A percentile compares a stretch with the other conserved stretches of the same genome.
Conservation (phyloP, 2,888 invertebrate genomes). For the Drosophila ustulata region DNA sequence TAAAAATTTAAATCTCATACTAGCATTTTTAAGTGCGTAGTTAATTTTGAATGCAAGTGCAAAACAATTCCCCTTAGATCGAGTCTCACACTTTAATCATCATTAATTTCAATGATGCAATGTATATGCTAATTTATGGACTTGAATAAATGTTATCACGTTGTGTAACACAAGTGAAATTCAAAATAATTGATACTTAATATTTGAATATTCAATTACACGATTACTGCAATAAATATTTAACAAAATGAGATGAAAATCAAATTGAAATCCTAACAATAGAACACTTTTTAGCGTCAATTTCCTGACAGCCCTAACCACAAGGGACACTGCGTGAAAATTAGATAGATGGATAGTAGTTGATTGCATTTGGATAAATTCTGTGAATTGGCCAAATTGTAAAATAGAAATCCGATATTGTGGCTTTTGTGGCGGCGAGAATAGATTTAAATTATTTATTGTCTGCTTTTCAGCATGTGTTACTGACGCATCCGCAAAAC, state of each 20-base stretch:
- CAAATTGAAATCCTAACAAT: conserved; percentile 6
- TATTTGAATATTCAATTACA: conserved; percentile 15
- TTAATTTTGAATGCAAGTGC: background rate
- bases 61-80: background rate
- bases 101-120: background rate
- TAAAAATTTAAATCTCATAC: background rate
- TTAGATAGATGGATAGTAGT: background rate
- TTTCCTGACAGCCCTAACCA: conserved; percentile 1
- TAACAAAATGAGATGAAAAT: background rate
- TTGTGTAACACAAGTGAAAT: background rate
- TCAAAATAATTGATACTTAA: background rate
- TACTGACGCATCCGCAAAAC: conserved; percentile 15
- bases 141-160: background rate
- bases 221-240: background rate
- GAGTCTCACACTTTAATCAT: background rate
- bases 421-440: conserved; percentile 16
- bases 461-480: conserved; percentile 3
- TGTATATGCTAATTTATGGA: background rate
- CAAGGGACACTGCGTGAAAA: background rate
- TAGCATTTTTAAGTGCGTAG: background rate
- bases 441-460: conserved; percentile 29
- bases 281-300: conserved; percentile 2
- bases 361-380: background rate
- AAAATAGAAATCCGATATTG: conserved; percentile 11
- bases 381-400: background rate